Conservation (phyloP, 2,113 vertebrate species). For the Gadus chalcogrammus region DNA sequence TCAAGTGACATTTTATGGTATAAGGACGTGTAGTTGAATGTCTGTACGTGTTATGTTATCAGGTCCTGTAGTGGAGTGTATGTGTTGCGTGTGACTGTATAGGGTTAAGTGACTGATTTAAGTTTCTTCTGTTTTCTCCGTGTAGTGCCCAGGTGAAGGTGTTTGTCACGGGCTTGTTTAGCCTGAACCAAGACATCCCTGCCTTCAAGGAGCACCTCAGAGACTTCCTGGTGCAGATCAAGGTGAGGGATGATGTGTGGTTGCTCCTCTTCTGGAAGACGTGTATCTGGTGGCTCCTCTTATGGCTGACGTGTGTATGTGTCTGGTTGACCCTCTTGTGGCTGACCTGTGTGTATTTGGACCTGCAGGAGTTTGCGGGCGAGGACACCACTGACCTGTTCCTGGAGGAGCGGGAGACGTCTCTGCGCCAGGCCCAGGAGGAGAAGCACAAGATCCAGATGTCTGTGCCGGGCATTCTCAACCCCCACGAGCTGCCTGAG, state of each 20-base stretch:
- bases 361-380: conserved; percentile 88
- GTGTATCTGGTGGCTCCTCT: not conserved
- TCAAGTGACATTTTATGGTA: too few relatives aligned
- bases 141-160: conserved; percentile 92
- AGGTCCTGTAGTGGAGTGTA: too few relatives aligned
- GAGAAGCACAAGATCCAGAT: conserved; percentile 97
- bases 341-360: not conserved
- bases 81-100: too few relatives aligned
- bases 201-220: conserved; percentile 94
- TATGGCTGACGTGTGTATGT: not conserved
- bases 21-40: too few relatives aligned
- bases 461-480: conserved; percentile 96
- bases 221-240: conserved; percentile 95
- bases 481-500: conserved; percentile 97
- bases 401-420: conserved; percentile 91
- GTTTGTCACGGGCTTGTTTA: conserved; percentile 95
- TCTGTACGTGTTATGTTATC: too few relatives aligned
- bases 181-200: conserved; percentile 95
- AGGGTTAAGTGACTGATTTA: too few relatives aligned
- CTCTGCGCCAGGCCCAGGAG: conserved; percentile 93
- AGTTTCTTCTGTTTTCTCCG: conserved; percentile 19
- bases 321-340: not conserved
- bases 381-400: conserved; percentile 95
- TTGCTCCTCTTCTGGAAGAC: not conserved
- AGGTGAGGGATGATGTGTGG: conserved; percentile 70